Conservation (phyloP, 2,113 vertebrate genomes). For the Crotophaga sulcirostris region DNA sequence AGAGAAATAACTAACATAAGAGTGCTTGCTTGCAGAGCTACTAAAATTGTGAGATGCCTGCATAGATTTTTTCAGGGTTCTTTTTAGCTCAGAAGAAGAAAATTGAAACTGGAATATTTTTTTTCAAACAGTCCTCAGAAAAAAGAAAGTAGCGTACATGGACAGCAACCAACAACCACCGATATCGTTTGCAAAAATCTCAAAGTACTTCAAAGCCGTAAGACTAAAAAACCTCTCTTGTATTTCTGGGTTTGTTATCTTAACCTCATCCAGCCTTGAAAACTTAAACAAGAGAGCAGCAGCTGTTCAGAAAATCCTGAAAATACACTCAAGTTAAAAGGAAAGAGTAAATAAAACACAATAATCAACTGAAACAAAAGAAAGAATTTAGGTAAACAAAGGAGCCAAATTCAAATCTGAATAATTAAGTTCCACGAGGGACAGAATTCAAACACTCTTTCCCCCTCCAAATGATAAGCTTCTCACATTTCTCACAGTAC, state of each 20-base stretch:
- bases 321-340: neutral
- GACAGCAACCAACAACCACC: neutral
- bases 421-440: neutral
- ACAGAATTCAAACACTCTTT: neutral
- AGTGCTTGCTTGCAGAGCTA: neutral
- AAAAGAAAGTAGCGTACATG: neutral
- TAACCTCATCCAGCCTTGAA: neutral
- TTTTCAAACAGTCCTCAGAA: neutral
- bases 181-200: neutral
- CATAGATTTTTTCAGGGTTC: neutral
- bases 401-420: neutral
- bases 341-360: neutral
- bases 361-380: neutral
- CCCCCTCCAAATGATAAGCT: neutral
- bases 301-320: neutral
- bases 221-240: neutral
- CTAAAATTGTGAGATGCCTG: neutral
- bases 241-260: neutral
- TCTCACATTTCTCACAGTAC: neutral
- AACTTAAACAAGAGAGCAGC: neutral
- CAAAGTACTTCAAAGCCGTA: neutral
- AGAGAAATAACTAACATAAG: neutral
- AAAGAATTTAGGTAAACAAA: neutral
- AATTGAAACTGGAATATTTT: neutral
- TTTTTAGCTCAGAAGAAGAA: neutral